These are phyloP conservation scores for Pantherophis vulpinus DNA, from an alignment of 2,797 vertebrate species.

Conservation along the genomic window DNA sequence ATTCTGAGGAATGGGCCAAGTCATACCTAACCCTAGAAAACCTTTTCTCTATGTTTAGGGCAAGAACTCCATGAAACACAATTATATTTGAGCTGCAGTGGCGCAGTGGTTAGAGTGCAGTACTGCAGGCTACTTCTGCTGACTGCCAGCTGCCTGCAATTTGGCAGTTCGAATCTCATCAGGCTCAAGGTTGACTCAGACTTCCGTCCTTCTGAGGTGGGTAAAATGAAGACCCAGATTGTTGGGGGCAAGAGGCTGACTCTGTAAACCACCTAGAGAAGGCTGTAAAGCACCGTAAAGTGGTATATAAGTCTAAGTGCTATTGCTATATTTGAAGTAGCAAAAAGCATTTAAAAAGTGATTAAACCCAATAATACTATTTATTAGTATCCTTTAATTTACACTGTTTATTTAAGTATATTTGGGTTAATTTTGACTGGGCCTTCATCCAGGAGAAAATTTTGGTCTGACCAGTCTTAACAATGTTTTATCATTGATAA, in stretches of 20 bases:
- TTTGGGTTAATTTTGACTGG: background rate
- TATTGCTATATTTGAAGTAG: background rate
- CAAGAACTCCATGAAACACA: background rate
- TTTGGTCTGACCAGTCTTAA: background rate
- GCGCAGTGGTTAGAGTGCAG: no score
- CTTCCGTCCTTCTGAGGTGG: no score
- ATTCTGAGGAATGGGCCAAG: background rate
- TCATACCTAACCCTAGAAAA: background rate
- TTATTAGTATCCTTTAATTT: background rate
- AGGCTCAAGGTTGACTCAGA: no score
- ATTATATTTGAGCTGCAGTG: background rate
- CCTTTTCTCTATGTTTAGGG: background rate
- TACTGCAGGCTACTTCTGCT: no score
- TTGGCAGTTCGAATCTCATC: no score
- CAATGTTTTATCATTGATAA: background rate
- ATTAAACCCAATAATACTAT: background rate
- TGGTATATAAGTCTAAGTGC: no score
- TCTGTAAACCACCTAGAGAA: no score
- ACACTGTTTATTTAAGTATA: background rate
- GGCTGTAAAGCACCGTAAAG: no score
- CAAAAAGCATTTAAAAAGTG: background rate
- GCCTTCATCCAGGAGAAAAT: background rate
- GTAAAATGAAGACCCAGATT: no score
- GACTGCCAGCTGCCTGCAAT: no score
- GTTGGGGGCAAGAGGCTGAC: no score